These are phyloP conservation scores for Clusia tigrina DNA, from an alignment of 2,888 invertebrate genomes.

Conservation along the genomic window DNA sequence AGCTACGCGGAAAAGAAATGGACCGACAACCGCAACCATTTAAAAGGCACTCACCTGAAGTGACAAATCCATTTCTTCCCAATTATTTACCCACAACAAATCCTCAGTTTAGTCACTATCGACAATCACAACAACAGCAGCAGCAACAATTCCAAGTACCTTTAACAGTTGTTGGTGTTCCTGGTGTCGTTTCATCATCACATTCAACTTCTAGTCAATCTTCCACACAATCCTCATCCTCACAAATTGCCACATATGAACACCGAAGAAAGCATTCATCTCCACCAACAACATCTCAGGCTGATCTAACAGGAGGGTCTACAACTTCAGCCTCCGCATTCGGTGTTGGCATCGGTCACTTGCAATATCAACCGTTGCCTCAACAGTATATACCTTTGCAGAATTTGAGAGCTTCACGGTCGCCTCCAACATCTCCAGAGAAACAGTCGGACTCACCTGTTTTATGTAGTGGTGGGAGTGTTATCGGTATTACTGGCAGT, in stretches of 20 bases:
- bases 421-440: slow-evolving; percentile 38
- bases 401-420: slow-evolving; percentile 36
- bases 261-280: slow-evolving; percentile 7
- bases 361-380: slow-evolving; percentile 57
- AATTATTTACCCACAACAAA: slow-evolving; percentile 47
- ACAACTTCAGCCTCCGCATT: slow-evolving; percentile 41
- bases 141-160: slow-evolving; percentile 42
- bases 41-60: slow-evolving; percentile 10
- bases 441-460: slow-evolving; percentile 24
- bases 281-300: slow-evolving; percentile 21
- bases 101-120: neutral
- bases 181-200: slow-evolving; percentile 43
- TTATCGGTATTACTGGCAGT: neutral
- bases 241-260: slow-evolving; percentile 42
- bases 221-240: slow-evolving; percentile 53
- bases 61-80: slow-evolving; percentile 61
- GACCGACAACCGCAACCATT: slow-evolving; percentile 41
- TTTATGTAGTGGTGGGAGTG: slow-evolving; percentile 21
- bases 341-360: slow-evolving; percentile 41
- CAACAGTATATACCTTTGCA: slow-evolving; percentile 35
- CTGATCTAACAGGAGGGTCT: slow-evolving; percentile 22
- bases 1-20: slow-evolving; percentile 68
- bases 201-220: slow-evolving; percentile 63
- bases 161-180: slow-evolving; percentile 31
- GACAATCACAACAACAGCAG: slow-evolving; percentile 24